phyloP scores from a whole-genome alignment of 2,113 vertebrate genomes.

The Tychaedon coryphoeus region DNA sequence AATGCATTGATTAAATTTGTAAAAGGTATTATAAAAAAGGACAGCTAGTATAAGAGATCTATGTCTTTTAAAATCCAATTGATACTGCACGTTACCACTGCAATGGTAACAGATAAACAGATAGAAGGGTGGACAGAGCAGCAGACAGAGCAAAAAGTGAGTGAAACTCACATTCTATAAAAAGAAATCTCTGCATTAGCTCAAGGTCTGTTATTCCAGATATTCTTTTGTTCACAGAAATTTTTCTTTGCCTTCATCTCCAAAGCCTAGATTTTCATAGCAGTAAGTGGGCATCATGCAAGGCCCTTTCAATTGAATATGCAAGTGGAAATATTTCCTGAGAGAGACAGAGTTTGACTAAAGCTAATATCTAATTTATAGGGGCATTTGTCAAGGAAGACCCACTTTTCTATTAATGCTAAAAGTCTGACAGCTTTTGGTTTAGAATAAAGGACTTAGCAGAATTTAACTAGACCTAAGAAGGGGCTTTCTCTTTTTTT shows the following conservation, averaged over 20 bases:
- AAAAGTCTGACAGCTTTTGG: constrained; percentile 28
- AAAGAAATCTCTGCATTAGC: constrained; percentile 32
- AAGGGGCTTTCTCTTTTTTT: background rate
- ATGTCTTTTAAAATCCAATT: constrained; percentile 74
- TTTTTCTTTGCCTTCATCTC: constrained; percentile 39
- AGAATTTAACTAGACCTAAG: constrained; percentile 17
- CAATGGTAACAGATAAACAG: constrained; percentile 41
- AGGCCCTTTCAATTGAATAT: constrained; percentile 51
- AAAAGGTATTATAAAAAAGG: constrained; percentile 81
- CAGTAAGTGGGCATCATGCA: constrained; percentile 36
- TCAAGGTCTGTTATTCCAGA: background rate
- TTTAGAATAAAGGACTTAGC: constrained; percentile 16
- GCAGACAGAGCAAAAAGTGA: constrained; percentile 54
- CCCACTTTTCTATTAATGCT: constrained; percentile 41
- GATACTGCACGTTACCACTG: constrained; percentile 53
- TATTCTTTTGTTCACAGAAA: constrained; percentile 60
- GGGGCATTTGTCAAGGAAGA: constrained; percentile 68
- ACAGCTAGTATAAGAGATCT: constrained; percentile 80
- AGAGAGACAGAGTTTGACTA: constrained; percentile 65
- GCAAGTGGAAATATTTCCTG: constrained; percentile 66
- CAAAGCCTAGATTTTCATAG: constrained; percentile 34
- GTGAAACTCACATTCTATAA: constrained; percentile 15
- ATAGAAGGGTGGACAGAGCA: background rate
- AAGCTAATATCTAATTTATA: constrained; percentile 72
- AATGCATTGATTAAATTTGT: constrained; percentile 83